Percentiles rank a stretch among this genome's conserved stretches.
Evolutionary conservation across 2,797 vertebrate species (phyloP).

Genomic region (Phrynocephalus vlangalii): DNA sequence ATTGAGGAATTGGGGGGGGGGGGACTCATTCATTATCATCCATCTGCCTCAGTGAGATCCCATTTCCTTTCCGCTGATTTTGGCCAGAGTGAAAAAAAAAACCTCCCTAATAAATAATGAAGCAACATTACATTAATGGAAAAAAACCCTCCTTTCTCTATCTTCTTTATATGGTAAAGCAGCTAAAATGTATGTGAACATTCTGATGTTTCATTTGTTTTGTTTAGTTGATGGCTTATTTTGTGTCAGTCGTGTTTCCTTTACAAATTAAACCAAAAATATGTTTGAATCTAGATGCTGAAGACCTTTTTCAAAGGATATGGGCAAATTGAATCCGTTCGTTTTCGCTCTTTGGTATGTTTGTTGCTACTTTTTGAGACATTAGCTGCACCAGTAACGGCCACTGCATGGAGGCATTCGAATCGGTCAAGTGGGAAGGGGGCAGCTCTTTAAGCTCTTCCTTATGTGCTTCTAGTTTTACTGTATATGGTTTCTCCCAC

Average conservation of each 20-base stretch:
- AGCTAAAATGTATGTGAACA: not conserved
- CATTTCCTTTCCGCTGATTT: too few species aligned
- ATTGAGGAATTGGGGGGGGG: too few species aligned
- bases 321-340: conserved; percentile 88
- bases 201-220: not conserved
- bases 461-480: not conserved
- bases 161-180: not conserved
- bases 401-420: not conserved
- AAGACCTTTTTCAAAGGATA: conserved; percentile 85
- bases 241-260: not conserved
- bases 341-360: conserved; percentile 93
- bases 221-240: not conserved
- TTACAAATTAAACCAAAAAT: conserved; percentile 24
- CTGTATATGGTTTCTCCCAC: not conserved
- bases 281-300: conserved; percentile 79
- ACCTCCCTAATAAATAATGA: not conserved
- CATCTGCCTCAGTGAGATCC: too few species aligned
- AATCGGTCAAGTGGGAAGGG: not conserved
- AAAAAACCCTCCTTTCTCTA: not conserved
- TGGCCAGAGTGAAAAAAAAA: too few species aligned
- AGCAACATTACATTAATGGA: not conserved
- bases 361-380: not conserved
- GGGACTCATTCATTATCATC: too few species aligned
- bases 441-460: not conserved
- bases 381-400: not conserved